Evolutionary conservation across 2,797 vertebrate genomes (phyloP).

Genomic region (Poliocrania exsul): DNA sequence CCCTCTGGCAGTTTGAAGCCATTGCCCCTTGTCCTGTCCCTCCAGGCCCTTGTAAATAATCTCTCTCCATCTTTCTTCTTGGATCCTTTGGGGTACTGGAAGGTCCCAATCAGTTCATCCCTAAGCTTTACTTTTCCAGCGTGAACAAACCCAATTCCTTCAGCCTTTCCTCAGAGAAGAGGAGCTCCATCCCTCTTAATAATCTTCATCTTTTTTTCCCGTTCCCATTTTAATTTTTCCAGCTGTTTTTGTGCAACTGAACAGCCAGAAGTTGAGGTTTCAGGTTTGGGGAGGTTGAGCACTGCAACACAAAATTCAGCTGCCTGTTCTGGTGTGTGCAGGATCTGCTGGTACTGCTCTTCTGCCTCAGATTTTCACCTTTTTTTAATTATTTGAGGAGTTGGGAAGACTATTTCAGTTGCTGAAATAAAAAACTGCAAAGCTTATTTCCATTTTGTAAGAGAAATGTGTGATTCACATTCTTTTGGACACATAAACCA

Average conservation of each 20-base stretch:
- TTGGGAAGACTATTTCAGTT: neutral
- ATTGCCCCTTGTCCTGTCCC: neutral
- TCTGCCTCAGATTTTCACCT: neutral
- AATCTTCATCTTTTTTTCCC: neutral
- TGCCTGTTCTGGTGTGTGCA: neutral
- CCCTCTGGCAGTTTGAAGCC: neutral
- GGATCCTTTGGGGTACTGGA: neutral
- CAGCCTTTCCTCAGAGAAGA: neutral
- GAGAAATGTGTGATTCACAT: neutral
- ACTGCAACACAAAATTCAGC: neutral
- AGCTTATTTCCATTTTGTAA: neutral
- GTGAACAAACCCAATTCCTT: neutral
- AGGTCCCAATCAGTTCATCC: neutral
- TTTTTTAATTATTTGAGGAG: neutral
- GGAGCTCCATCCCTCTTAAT: neutral
- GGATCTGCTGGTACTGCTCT: neutral
- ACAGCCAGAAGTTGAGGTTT: neutral
- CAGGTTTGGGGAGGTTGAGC: neutral
- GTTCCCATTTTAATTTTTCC: neutral
- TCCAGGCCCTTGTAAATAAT: neutral
- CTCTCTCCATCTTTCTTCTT: neutral
- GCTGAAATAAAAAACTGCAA: neutral
- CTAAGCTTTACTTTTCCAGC: neutral
- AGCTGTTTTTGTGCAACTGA: neutral
- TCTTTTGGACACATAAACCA: neutral